Base-by-base conservation (phyloP, 2,797 vertebrate genomes). In the Oreonectes daqikongensis region DNA sequence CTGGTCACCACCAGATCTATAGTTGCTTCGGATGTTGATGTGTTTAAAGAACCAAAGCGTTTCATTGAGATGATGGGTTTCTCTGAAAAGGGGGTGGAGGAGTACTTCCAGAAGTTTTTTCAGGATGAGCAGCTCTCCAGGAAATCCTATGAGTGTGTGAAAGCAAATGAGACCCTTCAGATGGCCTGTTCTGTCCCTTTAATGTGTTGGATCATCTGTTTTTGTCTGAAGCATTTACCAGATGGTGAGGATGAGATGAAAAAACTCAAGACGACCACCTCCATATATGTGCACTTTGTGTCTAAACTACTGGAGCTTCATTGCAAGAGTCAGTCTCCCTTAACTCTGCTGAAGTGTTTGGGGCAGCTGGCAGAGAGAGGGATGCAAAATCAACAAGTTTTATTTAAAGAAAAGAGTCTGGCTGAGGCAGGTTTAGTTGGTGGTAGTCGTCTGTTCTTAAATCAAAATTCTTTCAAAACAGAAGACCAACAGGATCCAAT, bases 21-120 rank as follows among this genome's bases (percentile, higher is more conserved):
- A 15, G 52, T 7, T 44, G 9, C 52, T 40, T 2, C n/a, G n/a
- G n/a, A n/a, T n/a, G n/a, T n/a, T n/a, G n/a, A n/a, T n/a, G n/a
- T n/a, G n/a, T n/a, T n/a, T n/a, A n/a, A n/a, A n/a, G n/a, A n/a
- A n/a, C n/a, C n/a, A n/a, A n/a, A 68, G 24, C 65, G 63, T 40
- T 78, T 77, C 55, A 77, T 35, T 40, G 79, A 81, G 69, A 69
- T 81, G n/a, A n/a, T 67, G 53, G 79, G 79, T 26, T 81, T 81
- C 57, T 68, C 74, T 67, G 69, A 77, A 20, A 68, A 30, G 17
- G 69, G 64, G 17, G 57, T 81, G 11, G 30, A 73, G 50, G 53
- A 72, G 71, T 78, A 81, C 50, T 77, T 79, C 46, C 30, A 42
- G 32, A 65, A 28, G 72, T 55, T 30, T 22, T 74, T 78, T 65